A percentile compares a stretch with the other conserved stretches of the same genome.
These are phyloP conservation scores for Diachrysia chrysitis DNA, from an alignment of 2,888 invertebrate species.

Conservation along the genomic window DNA sequence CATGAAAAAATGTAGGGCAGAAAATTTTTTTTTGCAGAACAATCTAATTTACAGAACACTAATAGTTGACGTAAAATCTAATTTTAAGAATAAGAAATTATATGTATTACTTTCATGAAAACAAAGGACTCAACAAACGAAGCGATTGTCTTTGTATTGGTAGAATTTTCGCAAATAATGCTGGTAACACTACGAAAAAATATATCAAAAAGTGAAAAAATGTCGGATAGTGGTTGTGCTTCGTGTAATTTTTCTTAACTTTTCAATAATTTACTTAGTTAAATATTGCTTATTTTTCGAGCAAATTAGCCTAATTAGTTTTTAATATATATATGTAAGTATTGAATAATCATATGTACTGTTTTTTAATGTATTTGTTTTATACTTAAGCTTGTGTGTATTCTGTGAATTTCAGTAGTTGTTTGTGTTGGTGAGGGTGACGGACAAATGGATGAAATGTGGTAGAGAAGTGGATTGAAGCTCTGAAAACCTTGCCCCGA, in stretches of 20 bases:
- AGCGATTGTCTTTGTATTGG: too few species aligned
- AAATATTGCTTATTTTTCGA: constrained; percentile 50
- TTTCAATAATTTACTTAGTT: constrained; percentile 51
- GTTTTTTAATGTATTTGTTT: constrained; percentile 50
- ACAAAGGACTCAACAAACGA: too few species aligned
- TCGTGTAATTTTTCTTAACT: constrained; percentile 70
- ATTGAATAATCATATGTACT: constrained; percentile 28
- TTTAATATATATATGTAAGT: constrained; percentile 56
- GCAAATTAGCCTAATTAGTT: constrained; percentile 56
- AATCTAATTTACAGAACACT: too few species aligned
- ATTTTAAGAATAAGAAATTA: too few species aligned
- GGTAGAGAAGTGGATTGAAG: constrained; percentile 75
- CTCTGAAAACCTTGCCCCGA: constrained; percentile 61
- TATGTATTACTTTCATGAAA: too few species aligned
- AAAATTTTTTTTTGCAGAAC: too few species aligned
- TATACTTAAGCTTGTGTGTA: constrained; percentile 71
- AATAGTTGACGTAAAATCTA: too few species aligned
- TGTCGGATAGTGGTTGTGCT: constrained; percentile 82
- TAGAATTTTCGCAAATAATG: neutral
- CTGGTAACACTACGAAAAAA: constrained; percentile 35
- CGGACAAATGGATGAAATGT: constrained; percentile 81
- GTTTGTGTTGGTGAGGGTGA: constrained; percentile 85
- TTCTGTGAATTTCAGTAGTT: constrained; percentile 76
- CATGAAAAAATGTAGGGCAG: too few species aligned
- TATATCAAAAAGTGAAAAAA: constrained; percentile 66